Percentiles rank a stretch among this genome's conserved stretches.
phyloP scores from a whole-genome alignment of 2,888 invertebrate species.

The Calliphora vomitoria region DNA sequence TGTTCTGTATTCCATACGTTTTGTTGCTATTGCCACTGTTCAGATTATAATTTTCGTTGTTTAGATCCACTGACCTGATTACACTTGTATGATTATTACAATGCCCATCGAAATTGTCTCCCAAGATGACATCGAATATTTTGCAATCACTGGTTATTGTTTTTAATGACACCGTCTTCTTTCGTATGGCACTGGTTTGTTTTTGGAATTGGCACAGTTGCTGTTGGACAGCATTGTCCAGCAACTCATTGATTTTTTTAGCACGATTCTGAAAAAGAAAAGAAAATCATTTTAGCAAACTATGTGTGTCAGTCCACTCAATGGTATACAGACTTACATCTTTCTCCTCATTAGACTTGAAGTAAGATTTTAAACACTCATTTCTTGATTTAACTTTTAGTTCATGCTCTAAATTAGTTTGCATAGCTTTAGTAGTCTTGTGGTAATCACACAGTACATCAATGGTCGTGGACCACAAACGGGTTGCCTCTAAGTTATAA shows the following conservation, averaged over 20 bases:
- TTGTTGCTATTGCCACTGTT: neutral
- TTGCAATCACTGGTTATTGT: slow-evolving; percentile 51
- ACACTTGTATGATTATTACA: neutral
- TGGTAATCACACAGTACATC: slow-evolving; percentile 75
- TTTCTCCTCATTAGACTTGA: slow-evolving; percentile 4
- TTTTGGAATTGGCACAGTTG: slow-evolving; percentile 28
- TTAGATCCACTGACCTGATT: neutral
- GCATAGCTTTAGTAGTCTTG: slow-evolving; percentile 67
- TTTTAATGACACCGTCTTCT: neutral
- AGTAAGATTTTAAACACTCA: slow-evolving; percentile 49
- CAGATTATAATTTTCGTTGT: neutral
- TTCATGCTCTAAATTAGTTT: slow-evolving; percentile 72
- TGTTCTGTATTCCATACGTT: neutral
- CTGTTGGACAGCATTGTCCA: slow-evolving; percentile 27
- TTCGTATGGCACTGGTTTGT: neutral
- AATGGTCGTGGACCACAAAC: neutral
- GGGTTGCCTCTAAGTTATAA: slow-evolving; percentile 1
- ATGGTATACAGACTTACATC: slow-evolving; percentile 37
- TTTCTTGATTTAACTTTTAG: slow-evolving; percentile 63
- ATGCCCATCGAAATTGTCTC: neutral
- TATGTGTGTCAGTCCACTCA: neutral
- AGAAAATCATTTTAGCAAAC: neutral
- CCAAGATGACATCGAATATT: slow-evolving; percentile 46
- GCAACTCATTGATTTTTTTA: neutral
- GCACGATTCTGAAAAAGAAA: neutral